Conservation (phyloP, 2,797 vertebrate species). For the Chromis chromis region DNA sequence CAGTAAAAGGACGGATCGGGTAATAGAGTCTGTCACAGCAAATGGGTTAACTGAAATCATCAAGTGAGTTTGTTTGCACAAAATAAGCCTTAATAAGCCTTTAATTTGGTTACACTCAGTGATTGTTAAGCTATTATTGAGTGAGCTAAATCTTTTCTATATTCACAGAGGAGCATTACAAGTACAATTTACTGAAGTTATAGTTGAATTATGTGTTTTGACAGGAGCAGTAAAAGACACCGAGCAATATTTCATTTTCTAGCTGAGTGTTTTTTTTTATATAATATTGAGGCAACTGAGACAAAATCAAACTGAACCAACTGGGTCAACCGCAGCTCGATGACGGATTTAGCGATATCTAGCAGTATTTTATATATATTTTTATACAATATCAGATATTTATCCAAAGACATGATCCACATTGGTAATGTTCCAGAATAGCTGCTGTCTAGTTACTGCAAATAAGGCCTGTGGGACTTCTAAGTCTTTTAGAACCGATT, state of each 20-base stretch:
- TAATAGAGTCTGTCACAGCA: conserved; percentile 32
- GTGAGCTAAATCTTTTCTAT: too few relatives aligned
- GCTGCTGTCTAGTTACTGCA: conserved; percentile 11
- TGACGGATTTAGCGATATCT: not conserved
- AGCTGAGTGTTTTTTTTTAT: not conserved
- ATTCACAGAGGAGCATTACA: not conserved
- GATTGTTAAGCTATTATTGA: conserved; percentile 72
- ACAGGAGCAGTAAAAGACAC: not conserved
- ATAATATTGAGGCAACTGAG: not conserved
- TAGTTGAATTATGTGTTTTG: conserved; percentile 1
- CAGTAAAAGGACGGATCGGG: conserved; percentile 62
- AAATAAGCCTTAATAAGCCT: not conserved
- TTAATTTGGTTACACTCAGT: conserved; percentile 26
- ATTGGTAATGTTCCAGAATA: not conserved
- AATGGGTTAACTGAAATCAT: conserved; percentile 54
- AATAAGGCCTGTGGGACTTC: conserved; percentile 26
- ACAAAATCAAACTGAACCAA: conserved; percentile 15
- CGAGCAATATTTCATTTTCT: not conserved
- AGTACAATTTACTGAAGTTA: not conserved
- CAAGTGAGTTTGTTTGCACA: conserved; percentile 9
- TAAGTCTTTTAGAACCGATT: conserved; percentile 34
- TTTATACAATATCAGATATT: not conserved
- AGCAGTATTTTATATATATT: not conserved
- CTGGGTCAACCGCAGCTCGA: not conserved
- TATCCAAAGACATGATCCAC: not conserved